Conservation (phyloP, 2,797 vertebrate species). For the Apodemus agrarius region DNA sequence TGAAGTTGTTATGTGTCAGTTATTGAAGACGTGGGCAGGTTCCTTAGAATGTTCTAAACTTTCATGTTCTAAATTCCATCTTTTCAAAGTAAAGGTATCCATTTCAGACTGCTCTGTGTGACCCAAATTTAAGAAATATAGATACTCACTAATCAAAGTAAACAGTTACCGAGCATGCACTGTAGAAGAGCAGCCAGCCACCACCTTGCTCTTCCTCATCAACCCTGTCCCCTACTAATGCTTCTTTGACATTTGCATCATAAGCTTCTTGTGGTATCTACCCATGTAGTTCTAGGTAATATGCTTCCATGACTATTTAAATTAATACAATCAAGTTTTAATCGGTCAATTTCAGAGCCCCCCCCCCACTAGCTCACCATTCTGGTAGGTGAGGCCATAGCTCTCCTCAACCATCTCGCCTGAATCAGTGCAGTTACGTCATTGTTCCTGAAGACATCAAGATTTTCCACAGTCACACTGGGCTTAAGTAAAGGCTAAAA, state of each 20-base stretch:
- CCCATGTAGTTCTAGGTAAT: not conserved
- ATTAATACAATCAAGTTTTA: not conserved
- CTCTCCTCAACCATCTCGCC: not conserved
- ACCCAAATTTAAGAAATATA: not conserved
- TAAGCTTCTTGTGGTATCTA: not conserved
- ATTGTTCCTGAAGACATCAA: not conserved
- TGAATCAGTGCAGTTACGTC: not conserved
- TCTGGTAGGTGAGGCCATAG: not conserved
- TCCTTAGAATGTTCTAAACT: not conserved
- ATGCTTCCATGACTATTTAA: not conserved
- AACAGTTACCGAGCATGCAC: not conserved
- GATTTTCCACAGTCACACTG: not conserved
- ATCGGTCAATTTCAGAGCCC: constrained; percentile 6
- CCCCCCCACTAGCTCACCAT: not conserved
- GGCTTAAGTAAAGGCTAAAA: not conserved
- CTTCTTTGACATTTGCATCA: not conserved
- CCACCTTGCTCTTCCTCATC: not conserved
- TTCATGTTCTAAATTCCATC: not conserved
- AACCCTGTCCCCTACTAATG: not conserved
- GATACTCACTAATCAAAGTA: not conserved
- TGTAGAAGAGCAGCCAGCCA: not conserved
- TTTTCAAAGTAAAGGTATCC: not conserved
- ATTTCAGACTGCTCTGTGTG: not conserved
- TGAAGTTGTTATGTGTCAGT: constrained; percentile 8
- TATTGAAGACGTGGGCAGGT: constrained; percentile 9